These are phyloP conservation scores for Dallia pectoralis DNA, from an alignment of 2,797 vertebrate species.

Conservation along the genomic window DNA sequence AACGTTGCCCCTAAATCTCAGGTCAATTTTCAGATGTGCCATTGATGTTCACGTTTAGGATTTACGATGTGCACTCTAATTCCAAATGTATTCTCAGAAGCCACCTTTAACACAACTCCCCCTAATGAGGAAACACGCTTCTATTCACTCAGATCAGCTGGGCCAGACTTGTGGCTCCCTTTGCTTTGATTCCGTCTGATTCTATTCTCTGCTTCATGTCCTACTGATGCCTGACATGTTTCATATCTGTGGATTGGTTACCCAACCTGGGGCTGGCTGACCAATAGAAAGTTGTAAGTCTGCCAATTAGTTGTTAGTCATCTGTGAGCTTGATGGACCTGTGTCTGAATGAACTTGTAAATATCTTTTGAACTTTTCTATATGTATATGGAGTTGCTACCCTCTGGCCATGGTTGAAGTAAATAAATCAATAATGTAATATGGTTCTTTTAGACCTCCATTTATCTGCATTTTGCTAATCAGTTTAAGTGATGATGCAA, in stretches of 20 bases:
- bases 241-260: constrained; percentile 69
- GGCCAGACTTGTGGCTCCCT: constrained; percentile 1
- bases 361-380: neutral
- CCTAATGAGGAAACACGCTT: neutral
- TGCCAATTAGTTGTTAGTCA: constrained; percentile 60
- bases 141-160: neutral
- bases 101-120: neutral
- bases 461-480: neutral
- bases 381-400: neutral
- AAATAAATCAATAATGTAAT: neutral
- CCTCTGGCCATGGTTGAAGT: neutral
- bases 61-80: neutral
- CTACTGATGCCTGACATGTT: constrained; percentile 76
- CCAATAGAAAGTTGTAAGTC: constrained; percentile 49
- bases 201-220: constrained; percentile 53
- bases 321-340: constrained; percentile 50
- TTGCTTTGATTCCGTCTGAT: constrained; percentile 8
- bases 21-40: neutral
- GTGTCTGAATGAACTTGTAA: constrained; percentile 23
- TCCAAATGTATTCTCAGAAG: neutral
- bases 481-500: neutral
- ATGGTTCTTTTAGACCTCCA: neutral
- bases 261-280: constrained; percentile 77
- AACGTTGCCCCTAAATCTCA: neutral
- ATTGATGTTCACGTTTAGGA: neutral